A percentile compares a stretch with the other conserved stretches of the same genome.
These are phyloP conservation scores for Eristalinus aeneus DNA, from an alignment of 2,888 invertebrate species.

Conservation along the genomic window DNA sequence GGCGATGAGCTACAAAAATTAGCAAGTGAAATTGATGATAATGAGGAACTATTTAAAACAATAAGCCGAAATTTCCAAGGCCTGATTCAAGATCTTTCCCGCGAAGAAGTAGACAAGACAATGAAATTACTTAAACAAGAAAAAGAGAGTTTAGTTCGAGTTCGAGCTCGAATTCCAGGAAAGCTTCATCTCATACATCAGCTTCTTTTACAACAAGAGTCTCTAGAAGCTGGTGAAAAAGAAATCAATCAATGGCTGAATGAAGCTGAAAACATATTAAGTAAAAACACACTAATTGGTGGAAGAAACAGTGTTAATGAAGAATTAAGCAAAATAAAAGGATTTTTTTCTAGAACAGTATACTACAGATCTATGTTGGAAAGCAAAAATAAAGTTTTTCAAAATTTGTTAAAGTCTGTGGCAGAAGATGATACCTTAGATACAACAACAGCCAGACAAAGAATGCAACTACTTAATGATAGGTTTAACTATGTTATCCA, in stretches of 20 bases:
- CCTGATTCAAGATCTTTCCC: constrained; percentile 92
- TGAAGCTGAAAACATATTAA: constrained; percentile 89
- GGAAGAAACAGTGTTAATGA: constrained; percentile 88
- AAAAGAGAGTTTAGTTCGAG: constrained; percentile 92
- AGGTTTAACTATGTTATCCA: constrained; percentile 90
- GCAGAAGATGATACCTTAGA: constrained; percentile 89
- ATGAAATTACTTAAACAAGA: constrained; percentile 93
- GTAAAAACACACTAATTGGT: constrained; percentile 83
- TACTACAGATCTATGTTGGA: constrained; percentile 97
- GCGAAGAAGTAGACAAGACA: constrained; percentile 95
- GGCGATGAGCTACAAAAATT: constrained; percentile 89
- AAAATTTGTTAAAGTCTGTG: constrained; percentile 90
- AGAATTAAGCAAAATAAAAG: constrained; percentile 90
- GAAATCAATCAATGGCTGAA: constrained; percentile 94
- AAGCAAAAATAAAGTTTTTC: constrained; percentile 96
- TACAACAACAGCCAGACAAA: constrained; percentile 85
- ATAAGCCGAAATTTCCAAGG: constrained; percentile 96
- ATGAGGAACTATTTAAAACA: constrained; percentile 94
- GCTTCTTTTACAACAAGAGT: constrained; percentile 92
- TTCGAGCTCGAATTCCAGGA: constrained; percentile 90
- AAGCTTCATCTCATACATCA: constrained; percentile 92
- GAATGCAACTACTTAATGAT: constrained; percentile 90
- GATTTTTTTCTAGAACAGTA: constrained; percentile 92
- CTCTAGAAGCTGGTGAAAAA: constrained; percentile 91
- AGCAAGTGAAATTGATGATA: constrained; percentile 90